Conservation (phyloP, 1,140 invertebrate species). For the Dendroctonus ponderosae region DNA sequence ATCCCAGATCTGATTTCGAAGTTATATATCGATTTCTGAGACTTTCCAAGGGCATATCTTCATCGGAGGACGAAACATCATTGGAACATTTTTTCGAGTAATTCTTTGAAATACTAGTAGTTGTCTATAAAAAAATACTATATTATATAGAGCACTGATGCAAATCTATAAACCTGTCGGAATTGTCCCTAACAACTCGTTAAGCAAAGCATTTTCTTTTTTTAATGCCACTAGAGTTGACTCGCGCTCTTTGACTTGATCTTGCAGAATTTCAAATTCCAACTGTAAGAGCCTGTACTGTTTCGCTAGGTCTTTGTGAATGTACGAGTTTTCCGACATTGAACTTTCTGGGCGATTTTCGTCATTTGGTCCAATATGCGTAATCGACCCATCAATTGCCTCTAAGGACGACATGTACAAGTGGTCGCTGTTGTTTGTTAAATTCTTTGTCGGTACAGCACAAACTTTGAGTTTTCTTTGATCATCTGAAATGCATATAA, state of each 20-base stretch:
- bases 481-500: conserved; percentile 4
- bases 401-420: conserved; percentile 10
- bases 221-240: conserved; percentile 3
- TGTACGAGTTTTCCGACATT: neutral
- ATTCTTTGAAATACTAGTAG: neutral
- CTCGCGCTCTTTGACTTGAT: conserved; percentile 10
- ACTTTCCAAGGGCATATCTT: neutral
- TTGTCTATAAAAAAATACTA: no score
- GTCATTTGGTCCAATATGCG: neutral
- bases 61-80: neutral
- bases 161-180: neutral
- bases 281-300: conserved; percentile 15
- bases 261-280: conserved; percentile 18
- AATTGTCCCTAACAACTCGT: conserved; percentile 4
- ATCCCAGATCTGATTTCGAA: no score
- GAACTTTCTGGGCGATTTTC: neutral
- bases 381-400: neutral
- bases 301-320: neutral
- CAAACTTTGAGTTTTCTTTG: neutral
- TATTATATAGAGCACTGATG: no score
- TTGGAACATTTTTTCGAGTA: neutral
- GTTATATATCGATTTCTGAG: no score
- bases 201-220: conserved; percentile 7
- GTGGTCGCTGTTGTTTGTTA: neutral
- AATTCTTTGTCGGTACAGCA: conserved; percentile 4